Evolutionary conservation across 1,140 invertebrate genomes (phyloP), one percentile per base, ranked within the genome.

Genomic region (Drosophila nigrodunni): DNA sequence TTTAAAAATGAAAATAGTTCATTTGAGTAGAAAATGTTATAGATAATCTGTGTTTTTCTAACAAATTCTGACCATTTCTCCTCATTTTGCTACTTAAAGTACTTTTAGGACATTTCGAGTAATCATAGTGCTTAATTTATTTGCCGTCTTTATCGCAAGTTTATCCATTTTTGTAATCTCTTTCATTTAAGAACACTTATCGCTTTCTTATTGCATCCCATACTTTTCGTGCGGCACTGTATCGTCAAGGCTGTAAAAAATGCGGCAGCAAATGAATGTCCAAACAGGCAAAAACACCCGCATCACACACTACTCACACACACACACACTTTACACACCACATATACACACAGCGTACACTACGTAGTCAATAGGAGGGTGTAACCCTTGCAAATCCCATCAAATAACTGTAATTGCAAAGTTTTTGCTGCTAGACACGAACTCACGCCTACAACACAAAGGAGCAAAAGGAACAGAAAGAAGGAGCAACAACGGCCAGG

Each of bases 401-500:
- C 80, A 89, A 88, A 88, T 88, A 88, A 88, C 80, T 88, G 83
- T 88, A 89, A 88, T 88, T 88, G 85, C 74, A 88, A 88, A 88
- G 85, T 89, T 89, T 88, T 88, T 88, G 82, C 85, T 54, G 68
- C 74, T 79, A 88, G 82, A 83, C 74, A 89, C 64, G 60, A 82
- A 64, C 71, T 39, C 65, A 85, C 67, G 77, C 85, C 71, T 67
- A 73, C 73, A 59, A 73, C 72, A 74, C 58, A 34, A 74, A 44
- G 39, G 39, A 67, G 43, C 41, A 71, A 10, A 3, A 52, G 21
- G 11, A 50, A 10, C 21, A 52, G 11, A 52, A 52, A 52, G 54
- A 18, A 59, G 41, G 18, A 43, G 44, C 41, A 65, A 52, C 9
- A 57, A 62, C 59, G 49, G 35, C 60, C 69, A 69, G 82, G 79